Evolutionary conservation across 2,888 invertebrate genomes (phyloP), one percentile per base, ranked within the genome.

Genomic region (Ariolimax columbianus): DNA sequence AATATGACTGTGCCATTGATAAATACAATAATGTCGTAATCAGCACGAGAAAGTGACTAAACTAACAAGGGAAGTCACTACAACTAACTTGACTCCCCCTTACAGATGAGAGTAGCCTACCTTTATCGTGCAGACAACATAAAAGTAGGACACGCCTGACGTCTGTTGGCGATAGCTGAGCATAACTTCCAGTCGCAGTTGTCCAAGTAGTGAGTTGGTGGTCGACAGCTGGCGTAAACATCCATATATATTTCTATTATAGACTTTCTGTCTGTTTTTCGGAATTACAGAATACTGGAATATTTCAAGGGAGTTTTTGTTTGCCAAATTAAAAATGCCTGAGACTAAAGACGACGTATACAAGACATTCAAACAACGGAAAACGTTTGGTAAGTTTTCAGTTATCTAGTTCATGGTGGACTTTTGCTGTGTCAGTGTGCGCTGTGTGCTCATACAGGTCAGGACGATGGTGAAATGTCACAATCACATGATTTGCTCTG

Each of bases 341-440:
- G n/a, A 63, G 59, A n/a, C 59, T n/a, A 2, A 63, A n/a, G 59
- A 63, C n/a, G 11, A n/a, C 59, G 86, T 89, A n/a, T 89, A 89
- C 85, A 93, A 92, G 87, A 91, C 93, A 14, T 94, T 94, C 87
- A 94, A 94, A 89, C 93, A 94, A 87, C 90, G 94, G 83, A 94
- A 94, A 91, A 91, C 93, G 84, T 93, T 94, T 85, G 93, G 94
- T 94, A 90, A 92, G 93, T 89, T 59, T 36, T 7, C 47, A 47
- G 47, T 47, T n/a, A n/a, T n/a, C n/a, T n/a, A n/a, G n/a, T n/a
- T n/a, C n/a, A n/a, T n/a, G n/a, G n/a, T n/a, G n/a, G n/a, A n/a
- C n/a, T n/a, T n/a, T n/a, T n/a, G n/a, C n/a, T n/a, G n/a, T n/a
- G n/a, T n/a, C n/a, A n/a, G n/a, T n/a, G n/a, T n/a, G n/a, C n/a